Evolutionary conservation across 1,140 invertebrate genomes (phyloP).

Genomic region (Caenorhabditis inopinata): DNA sequence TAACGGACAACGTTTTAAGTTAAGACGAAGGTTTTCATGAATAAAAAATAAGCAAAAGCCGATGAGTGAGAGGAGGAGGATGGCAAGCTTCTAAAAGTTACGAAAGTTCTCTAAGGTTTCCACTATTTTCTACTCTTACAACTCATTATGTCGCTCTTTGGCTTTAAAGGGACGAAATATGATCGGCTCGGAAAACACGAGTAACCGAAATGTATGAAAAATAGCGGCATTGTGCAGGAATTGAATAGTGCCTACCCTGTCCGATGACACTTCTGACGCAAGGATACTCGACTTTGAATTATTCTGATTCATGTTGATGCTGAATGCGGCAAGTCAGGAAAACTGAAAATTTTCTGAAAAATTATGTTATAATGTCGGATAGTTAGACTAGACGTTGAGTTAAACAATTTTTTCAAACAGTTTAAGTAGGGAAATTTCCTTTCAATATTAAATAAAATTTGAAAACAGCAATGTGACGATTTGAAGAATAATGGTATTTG

Average conservation of each 20-base stretch:
- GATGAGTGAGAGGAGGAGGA: background rate
- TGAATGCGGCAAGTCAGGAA: background rate
- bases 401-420: too few relatives aligned
- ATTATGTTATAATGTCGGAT: too few relatives aligned
- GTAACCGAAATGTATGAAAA: background rate
- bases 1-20: background rate
- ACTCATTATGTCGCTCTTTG: too few relatives aligned
- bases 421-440: too few relatives aligned
- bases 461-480: too few relatives aligned
- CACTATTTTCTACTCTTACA: too few relatives aligned
- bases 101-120: background rate
- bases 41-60: constrained; percentile 16
- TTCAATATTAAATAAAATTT: too few relatives aligned
- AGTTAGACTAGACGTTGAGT: too few relatives aligned
- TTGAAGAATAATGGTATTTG: too few relatives aligned
- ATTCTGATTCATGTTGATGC: background rate
- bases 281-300: background rate
- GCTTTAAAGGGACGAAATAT: background rate
- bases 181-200: constrained; percentile 4
- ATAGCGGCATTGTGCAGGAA: background rate
- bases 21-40: constrained; percentile 26
- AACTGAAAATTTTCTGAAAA: too few relatives aligned
- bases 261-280: constrained; percentile 5
- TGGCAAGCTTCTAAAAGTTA: background rate
- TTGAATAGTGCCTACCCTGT: background rate